Base-by-base conservation (phyloP, 1,140 invertebrate species). In the Orius laevigatus region DNA sequence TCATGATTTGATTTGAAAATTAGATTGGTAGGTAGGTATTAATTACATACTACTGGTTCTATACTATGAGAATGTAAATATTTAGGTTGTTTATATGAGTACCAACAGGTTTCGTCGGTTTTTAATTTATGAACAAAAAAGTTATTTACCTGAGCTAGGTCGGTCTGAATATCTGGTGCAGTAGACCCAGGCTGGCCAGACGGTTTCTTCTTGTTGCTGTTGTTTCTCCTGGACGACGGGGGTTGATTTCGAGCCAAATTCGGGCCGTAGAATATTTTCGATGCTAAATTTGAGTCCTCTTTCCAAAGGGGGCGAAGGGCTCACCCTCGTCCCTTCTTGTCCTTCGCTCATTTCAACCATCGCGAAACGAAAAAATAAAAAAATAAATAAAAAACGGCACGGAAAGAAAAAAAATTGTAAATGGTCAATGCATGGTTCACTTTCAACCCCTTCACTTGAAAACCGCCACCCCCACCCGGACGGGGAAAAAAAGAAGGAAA, bases 141-240 rank as follows among this genome's bases (percentile, higher is more conserved):
- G n/a, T n/a, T n/a, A 46, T 53, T 56, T 49, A 90, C 86, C 87
- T 65, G 85, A 84, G 58, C 88, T 92, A 2, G 92, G 92, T 64
- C 91, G 68, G 67, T 95, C 90, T 44, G 88, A 93, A 65, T 95
- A 95, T 60, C 91, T 70, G 3, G 92, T 95, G 69, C 90, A 95
- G 62, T 79, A 85, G 31, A 89, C 84, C 88, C 89, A 92, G 1
- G 87, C 82, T 1, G 84, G 84, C 74, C 79, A 84, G 11, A 32
- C 42, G 12, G 39, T 46, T 35, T 48, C 46, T n/a, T 38, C 40
- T n/a, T 46, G 36, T 38, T 44, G 44, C 1, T 20, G 10, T 11
- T 6, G 38, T 35, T 39, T 42, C 8, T 25, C 25, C 8, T 25
- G n/a, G 32, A 31, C 15, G 51, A 51, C 16, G 40, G 31, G 11